Evolutionary conservation across 2,888 invertebrate genomes (phyloP), one percentile per base, ranked within the genome.

Genomic region (Lepidonotus clava): DNA sequence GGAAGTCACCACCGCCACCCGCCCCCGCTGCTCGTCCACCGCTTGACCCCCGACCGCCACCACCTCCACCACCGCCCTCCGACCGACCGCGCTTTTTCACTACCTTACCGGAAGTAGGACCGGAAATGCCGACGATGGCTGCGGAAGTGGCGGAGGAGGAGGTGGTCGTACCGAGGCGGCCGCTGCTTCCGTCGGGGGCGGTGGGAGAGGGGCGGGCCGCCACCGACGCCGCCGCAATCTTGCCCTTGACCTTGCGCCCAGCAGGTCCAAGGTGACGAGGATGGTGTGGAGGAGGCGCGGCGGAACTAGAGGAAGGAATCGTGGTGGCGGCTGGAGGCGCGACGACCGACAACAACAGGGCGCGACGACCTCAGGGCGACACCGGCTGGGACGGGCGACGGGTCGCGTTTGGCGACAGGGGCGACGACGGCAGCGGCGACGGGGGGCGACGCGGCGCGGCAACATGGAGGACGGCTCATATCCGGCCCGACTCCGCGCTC

Each of bases 231-330:
- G 46, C 46, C 80, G 80, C 41, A 80, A 51, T 80, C 80, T 80
- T 80, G 80, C 28, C 24, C 80, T 80, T 80, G 80, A 80, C 80
- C 28, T 80, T 80, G 80, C 80, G 46, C 32, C 41, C 80, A 46
- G 24, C 46, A 46, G 46, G 46, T 80, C 80, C 80, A 80, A 80
- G 41, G 24, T 41, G n/a, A 51, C 80, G 46, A 80, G 80, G 32
- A 80, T 80, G 24, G 51, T 80, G 28, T 28, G 32, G 11, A 80
- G 46, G 46, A 80, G 46, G 41, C 80, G 80, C 28, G 46, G 80
- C 24, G 41, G 80, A 14, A 80, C 51, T 80, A 80, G 80, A 80
- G 80, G 80, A 80, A 51, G 80, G 80, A 80, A 80, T 80, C 46
- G 80, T 80, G 46, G 41, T 80, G 80, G 46, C 80, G 80, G 41